Evolutionary conservation across 2,113 vertebrate genomes (phyloP), one percentile per base, ranked within the genome.

Genomic region (Pluvianellus socialis): DNA sequence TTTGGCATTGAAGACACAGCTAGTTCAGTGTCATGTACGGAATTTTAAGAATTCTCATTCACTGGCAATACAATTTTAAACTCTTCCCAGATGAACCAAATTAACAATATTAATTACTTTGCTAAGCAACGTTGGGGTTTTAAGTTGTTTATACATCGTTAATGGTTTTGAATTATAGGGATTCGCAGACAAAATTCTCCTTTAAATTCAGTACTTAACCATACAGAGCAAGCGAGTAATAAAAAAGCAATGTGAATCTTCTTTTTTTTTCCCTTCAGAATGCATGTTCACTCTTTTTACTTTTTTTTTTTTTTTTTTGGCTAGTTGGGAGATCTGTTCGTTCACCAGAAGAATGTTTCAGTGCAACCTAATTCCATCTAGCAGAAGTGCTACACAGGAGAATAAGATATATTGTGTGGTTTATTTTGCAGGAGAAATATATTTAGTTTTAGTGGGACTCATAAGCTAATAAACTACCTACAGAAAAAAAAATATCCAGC

Each of bases 91-190:
- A 92, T 35, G 35, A 96, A 70, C 11, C 38, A 90, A 84, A 94
- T 82, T 90, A 67, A 79, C 88, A 92, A 50, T 83, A 88, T 96
- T 96, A 96, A 91, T 94, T 91, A 90, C 38, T 86, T 72, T 67
- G 63, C 80, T 70, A 91, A 88, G 79, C 42, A 61, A 38, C 71
- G 17, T 71, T 77, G 27, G 19, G 1, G 4, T 92, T 94, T 76
- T 24, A 79, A 72, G 65, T 74, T 94, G 40, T 42, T 92, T 68
- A 61, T 70, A 49, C 2, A 8, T 15, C 94, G 53, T 77, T 91
- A 95, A 96, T 33, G 35, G 62, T 21, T 94, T 79, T 42, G 15
- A 72, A 83, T 65, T 50, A 42, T 26, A 76, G 88, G 30, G 70
- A 24, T 58, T 93, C 75, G 73, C 4, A 89, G 67, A 63, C 27